Base-by-base conservation (phyloP, 2,797 vertebrate species). In the Merluccius polli region DNA sequence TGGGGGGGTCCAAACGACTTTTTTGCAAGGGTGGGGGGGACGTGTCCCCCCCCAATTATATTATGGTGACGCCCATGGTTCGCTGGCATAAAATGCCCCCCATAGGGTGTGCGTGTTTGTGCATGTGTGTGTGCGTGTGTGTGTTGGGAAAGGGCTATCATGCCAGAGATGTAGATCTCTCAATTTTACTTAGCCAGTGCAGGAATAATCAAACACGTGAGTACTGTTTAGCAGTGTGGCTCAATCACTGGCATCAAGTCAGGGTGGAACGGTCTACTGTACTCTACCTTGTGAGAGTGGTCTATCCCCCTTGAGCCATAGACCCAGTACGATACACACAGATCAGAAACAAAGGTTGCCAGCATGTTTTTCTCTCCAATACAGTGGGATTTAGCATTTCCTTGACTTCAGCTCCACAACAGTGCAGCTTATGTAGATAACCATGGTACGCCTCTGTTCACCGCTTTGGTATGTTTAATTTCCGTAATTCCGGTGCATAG, bases 201-300 rank as follows among this genome's bases (percentile, higher is more conserved):
- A 79, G 8, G 44, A 81, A 76, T 73, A 84, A 87, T 87, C 44
- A 80, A 89, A 84, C 82, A 76, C 71, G 92, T 89, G 85, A 89
- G 85, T 83, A 32, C 81, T 78, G 83, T 77, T 79, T 85, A 67
- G 88, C 86, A 48, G 67, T 74, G 83, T 71, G 81, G 76, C 75
- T 30, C 73, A 65, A 82, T 83, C 81, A 77, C 78, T 71, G 73
- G n/a, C n/a, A n/a, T n/a, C n/a, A n/a, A n/a, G n/a, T n/a, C n/a
- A n/a, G n/a, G 52, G 35, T 52, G 38, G 44, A 73, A 76, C 77
- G 72, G 79, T 85, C 83, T 84, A 75, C 77, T 80, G 74, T 77
- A 70, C 68, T 73, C 79, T 72, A 73, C 44, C 33, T 59, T 48
- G 70, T n/a, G 21, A 59, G 21, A n/a, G 73, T 79, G 76, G 71